phyloP scores from a whole-genome alignment of 2,888 invertebrate genomes.

The Neria commutata region DNA sequence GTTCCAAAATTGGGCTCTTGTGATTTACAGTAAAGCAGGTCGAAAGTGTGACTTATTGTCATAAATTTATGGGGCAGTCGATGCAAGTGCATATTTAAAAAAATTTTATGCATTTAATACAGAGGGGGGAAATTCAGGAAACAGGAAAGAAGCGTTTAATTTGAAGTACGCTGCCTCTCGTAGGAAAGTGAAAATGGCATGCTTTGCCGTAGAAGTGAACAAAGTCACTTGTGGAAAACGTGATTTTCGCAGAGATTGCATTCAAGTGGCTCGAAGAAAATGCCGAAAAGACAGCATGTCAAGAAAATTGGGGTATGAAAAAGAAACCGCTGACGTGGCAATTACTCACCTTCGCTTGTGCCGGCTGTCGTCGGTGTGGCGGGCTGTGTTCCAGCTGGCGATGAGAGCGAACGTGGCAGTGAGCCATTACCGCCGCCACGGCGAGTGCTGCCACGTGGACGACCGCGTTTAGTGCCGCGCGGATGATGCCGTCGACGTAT shows the following conservation, averaged over 20 bases:
- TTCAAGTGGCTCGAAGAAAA: constrained; percentile 40
- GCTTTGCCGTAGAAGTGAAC: constrained; percentile 27
- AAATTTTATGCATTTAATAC: constrained; percentile 28
- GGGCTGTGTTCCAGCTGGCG: constrained; percentile 27
- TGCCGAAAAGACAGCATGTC: neutral
- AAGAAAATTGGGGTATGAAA: neutral
- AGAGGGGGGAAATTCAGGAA: constrained; percentile 20
- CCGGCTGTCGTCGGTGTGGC: constrained; percentile 32
- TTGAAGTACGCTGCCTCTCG: constrained; percentile 14
- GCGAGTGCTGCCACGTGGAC: constrained; percentile 77
- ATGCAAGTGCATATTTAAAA: constrained; percentile 14
- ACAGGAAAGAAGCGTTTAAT: constrained; percentile 23
- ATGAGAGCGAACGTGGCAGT: constrained; percentile 47
- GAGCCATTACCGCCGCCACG: constrained; percentile 65
- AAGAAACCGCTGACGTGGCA: constrained; percentile 25
- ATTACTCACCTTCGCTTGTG: constrained; percentile 20
- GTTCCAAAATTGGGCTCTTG: too few relatives aligned
- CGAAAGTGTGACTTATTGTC: too few relatives aligned
- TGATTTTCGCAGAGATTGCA: constrained; percentile 47
- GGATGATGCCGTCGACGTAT: constrained; percentile 60
- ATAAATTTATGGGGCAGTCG: too few relatives aligned
- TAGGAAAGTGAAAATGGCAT: neutral
- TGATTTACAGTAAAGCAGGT: too few relatives aligned
- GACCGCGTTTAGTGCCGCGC: constrained; percentile 72
- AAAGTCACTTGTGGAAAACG: constrained; percentile 40